A percentile compares a stretch with the other conserved stretches of the same genome.
Evolutionary conservation across 2,888 invertebrate species (phyloP).

Genomic region (Petrolisthes cinctipes): DNA sequence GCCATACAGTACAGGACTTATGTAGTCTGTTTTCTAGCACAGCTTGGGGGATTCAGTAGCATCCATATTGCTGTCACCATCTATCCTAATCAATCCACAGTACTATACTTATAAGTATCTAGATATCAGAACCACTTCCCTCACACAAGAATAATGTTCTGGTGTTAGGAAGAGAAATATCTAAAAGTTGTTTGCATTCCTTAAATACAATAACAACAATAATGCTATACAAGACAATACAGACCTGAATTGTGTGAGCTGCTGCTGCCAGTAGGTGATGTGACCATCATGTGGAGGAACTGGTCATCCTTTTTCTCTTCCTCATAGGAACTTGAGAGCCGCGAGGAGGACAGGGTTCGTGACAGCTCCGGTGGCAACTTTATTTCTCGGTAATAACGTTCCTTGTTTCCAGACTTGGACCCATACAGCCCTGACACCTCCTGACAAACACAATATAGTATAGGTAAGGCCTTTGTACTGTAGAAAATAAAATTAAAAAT

Average conservation of each 20-base stretch:
- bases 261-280: slow-evolving; percentile 41
- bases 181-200: too few species aligned
- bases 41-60: too few species aligned
- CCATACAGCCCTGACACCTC: neutral
- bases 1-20: too few species aligned
- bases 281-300: slow-evolving; percentile 57
- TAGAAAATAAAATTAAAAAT: too few species aligned
- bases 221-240: neutral
- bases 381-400: slow-evolving; percentile 52
- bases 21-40: too few species aligned
- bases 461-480: neutral
- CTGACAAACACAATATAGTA: neutral
- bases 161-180: too few species aligned
- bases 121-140: too few species aligned
- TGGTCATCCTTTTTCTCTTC: slow-evolving; percentile 58
- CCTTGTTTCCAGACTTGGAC: slow-evolving; percentile 46
- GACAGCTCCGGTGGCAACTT: slow-evolving; percentile 50
- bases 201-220: too few species aligned
- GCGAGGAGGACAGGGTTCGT: slow-evolving; percentile 38
- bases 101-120: too few species aligned
- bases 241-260: slow-evolving; percentile 55
- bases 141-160: too few species aligned
- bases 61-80: too few species aligned
- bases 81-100: too few species aligned
- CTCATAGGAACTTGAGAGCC: slow-evolving; percentile 35